A percentile compares a stretch with the other conserved stretches of the same genome.
phyloP scores from a whole-genome alignment of 2,797 vertebrate species.

The Hafferia zeledoni region DNA sequence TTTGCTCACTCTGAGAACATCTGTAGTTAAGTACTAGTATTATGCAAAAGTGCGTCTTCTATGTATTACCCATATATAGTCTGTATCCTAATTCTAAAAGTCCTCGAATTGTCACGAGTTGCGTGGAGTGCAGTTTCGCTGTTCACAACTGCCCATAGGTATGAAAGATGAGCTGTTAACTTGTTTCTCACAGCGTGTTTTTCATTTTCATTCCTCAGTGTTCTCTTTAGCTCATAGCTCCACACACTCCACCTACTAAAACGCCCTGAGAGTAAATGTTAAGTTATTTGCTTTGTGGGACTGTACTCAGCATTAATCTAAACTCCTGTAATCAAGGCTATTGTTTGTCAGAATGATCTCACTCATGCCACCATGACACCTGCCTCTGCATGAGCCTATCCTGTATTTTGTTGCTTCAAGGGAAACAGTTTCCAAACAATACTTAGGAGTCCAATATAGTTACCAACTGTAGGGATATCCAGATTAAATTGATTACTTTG shows the following conservation, averaged over 20 bases:
- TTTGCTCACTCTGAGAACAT: background rate
- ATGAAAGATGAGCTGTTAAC: background rate
- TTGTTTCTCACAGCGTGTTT: background rate
- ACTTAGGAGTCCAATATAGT: background rate
- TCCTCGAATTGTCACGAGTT: background rate
- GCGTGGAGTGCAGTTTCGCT: background rate
- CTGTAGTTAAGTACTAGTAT: background rate
- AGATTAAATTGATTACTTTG: background rate
- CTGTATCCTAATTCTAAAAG: background rate
- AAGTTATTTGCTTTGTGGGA: constrained; percentile 72
- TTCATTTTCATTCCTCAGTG: background rate
- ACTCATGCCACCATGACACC: background rate
- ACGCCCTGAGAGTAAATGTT: constrained; percentile 68
- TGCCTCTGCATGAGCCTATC: background rate
- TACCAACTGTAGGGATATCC: background rate
- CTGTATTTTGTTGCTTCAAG: background rate
- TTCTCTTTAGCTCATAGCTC: background rate
- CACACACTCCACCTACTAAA: constrained; percentile 7
- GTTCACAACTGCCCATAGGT: background rate
- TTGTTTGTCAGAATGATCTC: constrained; percentile 47
- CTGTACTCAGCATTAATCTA: constrained; percentile 56
- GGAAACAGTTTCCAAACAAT: constrained; percentile 4
- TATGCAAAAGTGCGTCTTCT: background rate
- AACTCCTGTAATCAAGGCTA: background rate
- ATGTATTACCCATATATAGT: background rate